These are phyloP conservation scores for Limonius californicus DNA, from an alignment of 1,140 invertebrate genomes.

Conservation along the genomic window DNA sequence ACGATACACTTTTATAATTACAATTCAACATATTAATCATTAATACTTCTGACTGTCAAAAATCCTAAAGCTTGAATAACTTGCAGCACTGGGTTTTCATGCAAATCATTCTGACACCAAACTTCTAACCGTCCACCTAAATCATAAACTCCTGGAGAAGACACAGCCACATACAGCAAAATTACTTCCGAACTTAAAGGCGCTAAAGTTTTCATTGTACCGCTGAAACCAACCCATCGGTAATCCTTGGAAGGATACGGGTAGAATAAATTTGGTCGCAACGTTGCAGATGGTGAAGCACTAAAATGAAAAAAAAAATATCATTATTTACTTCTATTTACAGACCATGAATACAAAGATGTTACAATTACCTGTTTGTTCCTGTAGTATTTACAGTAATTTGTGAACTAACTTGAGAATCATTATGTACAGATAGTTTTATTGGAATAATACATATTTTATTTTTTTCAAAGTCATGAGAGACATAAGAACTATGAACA, in stretches of 20 bases:
- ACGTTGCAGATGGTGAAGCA: not conserved
- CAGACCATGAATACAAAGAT: not conserved
- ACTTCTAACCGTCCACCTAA: conserved; percentile 42
- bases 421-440: conserved; percentile 49
- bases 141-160: conserved; percentile 43
- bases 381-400: conserved; percentile 41
- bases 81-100: not conserved
- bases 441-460: conserved; percentile 55
- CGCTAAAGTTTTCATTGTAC: conserved; percentile 31
- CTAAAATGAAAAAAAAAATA: too few relatives aligned
- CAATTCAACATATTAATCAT: not conserved
- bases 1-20: too few relatives aligned
- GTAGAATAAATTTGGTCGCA: conserved; percentile 30
- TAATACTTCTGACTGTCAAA: not conserved
- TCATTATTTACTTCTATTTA: not conserved
- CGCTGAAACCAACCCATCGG: conserved; percentile 40
- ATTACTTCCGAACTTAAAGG: conserved; percentile 39
- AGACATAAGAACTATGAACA: conserved; percentile 50
- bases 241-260: conserved; percentile 40
- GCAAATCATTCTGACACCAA: conserved; percentile 31
- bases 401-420: conserved; percentile 28
- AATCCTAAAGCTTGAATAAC: not conserved
- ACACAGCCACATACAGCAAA: conserved; percentile 35
- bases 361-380: conserved; percentile 30
- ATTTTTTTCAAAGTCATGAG: conserved; percentile 51